These are phyloP conservation scores for Formica selysi DNA, from an alignment of 1,140 invertebrate species.

Conservation along the genomic window DNA sequence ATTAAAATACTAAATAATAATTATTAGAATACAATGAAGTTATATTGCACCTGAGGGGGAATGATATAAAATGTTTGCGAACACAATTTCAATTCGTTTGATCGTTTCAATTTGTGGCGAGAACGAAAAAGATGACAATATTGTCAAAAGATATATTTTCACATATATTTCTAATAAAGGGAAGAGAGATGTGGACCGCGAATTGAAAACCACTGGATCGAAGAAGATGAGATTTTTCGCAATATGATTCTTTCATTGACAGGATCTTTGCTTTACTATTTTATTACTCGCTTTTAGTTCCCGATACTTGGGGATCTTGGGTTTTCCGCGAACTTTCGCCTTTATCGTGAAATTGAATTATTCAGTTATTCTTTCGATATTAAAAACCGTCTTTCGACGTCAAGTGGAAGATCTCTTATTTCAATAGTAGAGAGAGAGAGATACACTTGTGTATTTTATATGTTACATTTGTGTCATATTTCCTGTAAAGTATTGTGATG, in stretches of 20 bases:
- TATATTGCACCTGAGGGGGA: too few species aligned
- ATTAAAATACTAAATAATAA: too few species aligned
- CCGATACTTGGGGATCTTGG: not conserved
- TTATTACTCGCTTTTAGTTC: not conserved
- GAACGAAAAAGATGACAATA: not conserved
- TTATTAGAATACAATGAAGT: too few species aligned
- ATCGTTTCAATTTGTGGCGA: not conserved
- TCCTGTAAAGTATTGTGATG: not conserved
- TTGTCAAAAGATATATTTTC: not conserved
- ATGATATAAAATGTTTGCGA: not conserved
- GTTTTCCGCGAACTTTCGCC: not conserved
- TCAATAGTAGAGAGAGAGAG: not conserved
- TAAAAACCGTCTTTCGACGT: slow-evolving; percentile 12
- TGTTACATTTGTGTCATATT: not conserved
- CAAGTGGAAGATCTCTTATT: slow-evolving; percentile 1
- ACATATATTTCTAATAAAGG: not conserved
- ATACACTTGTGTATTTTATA: too few species aligned
- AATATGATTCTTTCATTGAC: not conserved
- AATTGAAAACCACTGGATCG: slow-evolving; percentile 10
- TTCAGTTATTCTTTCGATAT: not conserved
- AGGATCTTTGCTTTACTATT: slow-evolving; percentile 23
- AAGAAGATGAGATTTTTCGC: not conserved
- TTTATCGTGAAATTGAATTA: slow-evolving; percentile 23
- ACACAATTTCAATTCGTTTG: not conserved
- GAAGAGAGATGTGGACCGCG: not conserved